phyloP scores from a whole-genome alignment of 2,113 vertebrate genomes.

The Austrofundulus limnaeus region DNA sequence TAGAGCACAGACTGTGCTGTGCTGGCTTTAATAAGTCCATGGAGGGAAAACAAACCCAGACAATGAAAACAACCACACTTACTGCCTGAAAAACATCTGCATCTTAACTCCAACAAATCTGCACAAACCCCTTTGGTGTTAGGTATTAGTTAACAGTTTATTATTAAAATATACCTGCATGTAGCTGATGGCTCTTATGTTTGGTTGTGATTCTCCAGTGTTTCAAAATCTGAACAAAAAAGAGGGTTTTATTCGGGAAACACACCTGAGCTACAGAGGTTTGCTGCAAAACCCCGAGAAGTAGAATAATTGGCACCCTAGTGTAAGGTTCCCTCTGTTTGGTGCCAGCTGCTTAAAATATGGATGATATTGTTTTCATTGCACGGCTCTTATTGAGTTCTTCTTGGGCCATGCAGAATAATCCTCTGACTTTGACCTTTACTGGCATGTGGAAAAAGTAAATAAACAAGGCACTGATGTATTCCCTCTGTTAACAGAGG shows the following conservation, averaged over 20 bases:
- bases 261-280: conserved; percentile 64
- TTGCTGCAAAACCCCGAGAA: conserved; percentile 70
- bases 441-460: conserved; percentile 74
- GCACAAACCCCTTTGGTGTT: conserved; percentile 14
- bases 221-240: conserved; percentile 49
- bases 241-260: conserved; percentile 48
- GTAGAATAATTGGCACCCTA: conserved; percentile 81
- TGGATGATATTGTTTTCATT: conserved; percentile 82
- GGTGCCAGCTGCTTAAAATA: conserved; percentile 81
- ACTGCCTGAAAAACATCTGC: conserved; percentile 66
- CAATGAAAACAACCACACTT: conserved; percentile 62
- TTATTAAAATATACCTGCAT: conserved; percentile 38
- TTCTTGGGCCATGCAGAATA: conserved; percentile 64
- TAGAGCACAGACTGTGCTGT: conserved; percentile 69
- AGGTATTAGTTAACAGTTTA: conserved; percentile 31
- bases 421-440: conserved; percentile 79
- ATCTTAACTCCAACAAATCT: conserved; percentile 65
- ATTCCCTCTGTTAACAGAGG: conserved; percentile 63
- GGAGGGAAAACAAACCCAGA: conserved; percentile 68
- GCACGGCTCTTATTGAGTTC: conserved; percentile 78
- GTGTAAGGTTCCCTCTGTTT: conserved; percentile 73
- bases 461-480: conserved; percentile 78
- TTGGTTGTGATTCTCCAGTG: conserved; percentile 35
- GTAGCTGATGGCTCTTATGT: conserved; percentile 28
- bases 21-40: conserved; percentile 73